These are phyloP conservation scores for Hemistola chrysoprasaria DNA, from an alignment of 2,888 invertebrate species.

Conservation along the genomic window DNA sequence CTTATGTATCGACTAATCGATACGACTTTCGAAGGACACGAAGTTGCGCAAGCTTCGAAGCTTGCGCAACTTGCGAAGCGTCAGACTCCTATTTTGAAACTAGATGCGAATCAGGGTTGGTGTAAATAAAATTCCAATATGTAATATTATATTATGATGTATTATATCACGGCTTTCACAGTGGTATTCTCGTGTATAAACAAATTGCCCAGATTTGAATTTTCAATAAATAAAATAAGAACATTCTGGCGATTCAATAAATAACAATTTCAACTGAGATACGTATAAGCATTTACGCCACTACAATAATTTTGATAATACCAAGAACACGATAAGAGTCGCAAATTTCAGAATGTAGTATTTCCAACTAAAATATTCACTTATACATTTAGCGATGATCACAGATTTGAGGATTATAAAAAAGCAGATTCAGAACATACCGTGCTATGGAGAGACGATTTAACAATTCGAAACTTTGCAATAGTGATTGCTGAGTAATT, in stretches of 20 bases:
- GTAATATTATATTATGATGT: slow-evolving; percentile 81
- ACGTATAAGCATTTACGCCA: slow-evolving; percentile 60
- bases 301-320: slow-evolving; percentile 60
- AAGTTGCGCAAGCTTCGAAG: too few relatives aligned
- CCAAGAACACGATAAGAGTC: slow-evolving; percentile 43
- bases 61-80: too few relatives aligned
- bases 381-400: slow-evolving; percentile 79
- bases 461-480: slow-evolving; percentile 76
- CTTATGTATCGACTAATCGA: too few relatives aligned
- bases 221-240: slow-evolving; percentile 69
- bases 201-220: slow-evolving; percentile 77
- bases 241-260: slow-evolving; percentile 76
- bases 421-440: slow-evolving; percentile 80
- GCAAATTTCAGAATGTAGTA: slow-evolving; percentile 57
- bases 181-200: slow-evolving; percentile 79
- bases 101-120: slow-evolving; percentile 5
- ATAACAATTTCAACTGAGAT: slow-evolving; percentile 75
- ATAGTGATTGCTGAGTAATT: slow-evolving; percentile 80
- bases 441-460: slow-evolving; percentile 78
- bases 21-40: too few relatives aligned
- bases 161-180: slow-evolving; percentile 82
- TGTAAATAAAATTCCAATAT: slow-evolving; percentile 69
- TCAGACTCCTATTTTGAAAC: too few relatives aligned
- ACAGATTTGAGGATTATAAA: slow-evolving; percentile 81
- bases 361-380: slow-evolving; percentile 71